Conservation (phyloP, 1,140 invertebrate genomes). For the Bombus affinis region DNA sequence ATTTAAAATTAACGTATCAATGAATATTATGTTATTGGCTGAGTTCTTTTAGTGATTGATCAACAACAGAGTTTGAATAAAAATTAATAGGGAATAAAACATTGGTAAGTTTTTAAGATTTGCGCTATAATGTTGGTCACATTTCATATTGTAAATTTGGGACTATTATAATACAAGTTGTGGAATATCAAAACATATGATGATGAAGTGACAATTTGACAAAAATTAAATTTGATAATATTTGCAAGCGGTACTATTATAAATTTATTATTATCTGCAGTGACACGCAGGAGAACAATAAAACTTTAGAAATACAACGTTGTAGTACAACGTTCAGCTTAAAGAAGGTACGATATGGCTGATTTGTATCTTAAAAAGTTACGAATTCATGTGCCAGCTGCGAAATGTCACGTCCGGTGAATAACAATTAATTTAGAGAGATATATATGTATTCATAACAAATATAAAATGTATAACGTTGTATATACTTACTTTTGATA, state of each 20-base stretch:
- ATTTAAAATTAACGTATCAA: not conserved
- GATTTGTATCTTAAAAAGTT: conserved; percentile 35
- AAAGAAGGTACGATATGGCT: conserved; percentile 54
- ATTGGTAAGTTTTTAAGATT: not conserved
- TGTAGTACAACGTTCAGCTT: conserved; percentile 3
- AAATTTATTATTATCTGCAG: not conserved
- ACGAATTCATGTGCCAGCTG: not conserved
- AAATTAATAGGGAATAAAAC: not conserved
- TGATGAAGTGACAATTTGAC: conserved; percentile 68
- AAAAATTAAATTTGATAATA: conserved; percentile 40
- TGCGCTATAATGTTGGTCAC: conserved; percentile 11
- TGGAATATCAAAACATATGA: conserved; percentile 61
- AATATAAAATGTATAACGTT: conserved; percentile 9
- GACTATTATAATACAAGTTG: conserved; percentile 34
- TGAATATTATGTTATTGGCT: not conserved
- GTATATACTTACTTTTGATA: not conserved
- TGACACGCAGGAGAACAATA: not conserved
- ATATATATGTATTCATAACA: not conserved
- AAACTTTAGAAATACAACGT: not conserved
- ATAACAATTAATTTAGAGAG: conserved; percentile 1
- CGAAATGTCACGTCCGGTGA: conserved; percentile 38
- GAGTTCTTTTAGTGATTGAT: not conserved
- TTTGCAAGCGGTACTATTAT: conserved; percentile 15
- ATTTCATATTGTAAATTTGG: not conserved
- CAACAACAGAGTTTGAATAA: not conserved